A percentile compares a stretch with the other conserved stretches of the same genome.
phyloP scores from a whole-genome alignment of 2,797 vertebrate species.

The Myotis planiceps region DNA sequence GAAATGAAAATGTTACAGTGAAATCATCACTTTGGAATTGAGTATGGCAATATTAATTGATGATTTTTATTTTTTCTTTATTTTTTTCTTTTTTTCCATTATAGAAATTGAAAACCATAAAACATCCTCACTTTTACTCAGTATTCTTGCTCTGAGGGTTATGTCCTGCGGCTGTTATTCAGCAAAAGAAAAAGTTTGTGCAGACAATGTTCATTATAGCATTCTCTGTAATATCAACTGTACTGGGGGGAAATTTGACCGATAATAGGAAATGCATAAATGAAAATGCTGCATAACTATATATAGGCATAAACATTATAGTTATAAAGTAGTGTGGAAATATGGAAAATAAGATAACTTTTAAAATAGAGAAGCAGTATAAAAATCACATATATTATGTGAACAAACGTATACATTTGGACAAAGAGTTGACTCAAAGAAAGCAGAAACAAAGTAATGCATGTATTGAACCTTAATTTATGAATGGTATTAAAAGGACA shows the following conservation, averaged over 20 bases:
- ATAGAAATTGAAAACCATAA: background rate
- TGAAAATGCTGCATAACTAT: background rate
- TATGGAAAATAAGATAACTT: background rate
- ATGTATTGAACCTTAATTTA: background rate
- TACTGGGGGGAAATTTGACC: background rate
- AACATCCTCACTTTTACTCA: background rate
- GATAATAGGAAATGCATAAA: background rate
- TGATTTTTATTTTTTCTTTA: background rate
- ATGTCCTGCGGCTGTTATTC: background rate
- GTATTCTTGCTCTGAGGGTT: background rate
- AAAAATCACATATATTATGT: background rate
- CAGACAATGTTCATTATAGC: background rate
- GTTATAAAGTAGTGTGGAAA: background rate
- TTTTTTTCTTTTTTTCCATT: background rate
- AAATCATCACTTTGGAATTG: conserved; percentile 23
- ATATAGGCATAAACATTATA: background rate
- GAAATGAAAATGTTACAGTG: conserved; percentile 16
- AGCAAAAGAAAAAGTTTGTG: background rate
- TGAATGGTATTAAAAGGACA: background rate
- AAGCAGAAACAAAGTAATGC: background rate
- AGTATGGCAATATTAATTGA: background rate
- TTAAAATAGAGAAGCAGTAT: background rate
- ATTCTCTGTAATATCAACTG: background rate
- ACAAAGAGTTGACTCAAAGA: background rate
- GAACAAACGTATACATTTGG: background rate